Evolutionary conservation across 2,888 invertebrate genomes (phyloP).

Genomic region (Sesia bembeciformis): DNA sequence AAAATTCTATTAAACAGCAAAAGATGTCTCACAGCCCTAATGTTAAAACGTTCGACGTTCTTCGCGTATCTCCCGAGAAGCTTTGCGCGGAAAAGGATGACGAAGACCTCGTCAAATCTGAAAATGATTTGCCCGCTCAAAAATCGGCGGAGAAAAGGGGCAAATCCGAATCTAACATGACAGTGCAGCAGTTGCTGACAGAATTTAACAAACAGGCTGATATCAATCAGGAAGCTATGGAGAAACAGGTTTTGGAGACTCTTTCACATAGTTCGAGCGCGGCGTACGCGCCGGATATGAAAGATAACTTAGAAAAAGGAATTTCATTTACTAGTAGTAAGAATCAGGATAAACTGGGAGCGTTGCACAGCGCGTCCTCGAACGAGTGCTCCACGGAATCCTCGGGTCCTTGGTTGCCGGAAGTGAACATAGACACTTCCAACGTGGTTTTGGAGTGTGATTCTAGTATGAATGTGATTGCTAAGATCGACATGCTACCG

Average conservation of each 20-base stretch:
- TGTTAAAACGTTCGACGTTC: not conserved
- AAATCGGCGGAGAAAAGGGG: not conserved
- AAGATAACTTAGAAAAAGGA: constrained; percentile 6
- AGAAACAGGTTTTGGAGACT: constrained; percentile 14
- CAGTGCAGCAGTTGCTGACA: constrained; percentile 31
- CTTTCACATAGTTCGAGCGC: constrained; percentile 1
- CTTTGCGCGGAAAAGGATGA: not conserved
- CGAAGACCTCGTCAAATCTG: not conserved
- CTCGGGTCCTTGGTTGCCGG: constrained; percentile 18
- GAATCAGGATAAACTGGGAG: constrained; percentile 13
- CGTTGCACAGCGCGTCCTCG: not conserved
- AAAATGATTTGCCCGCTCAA: not conserved
- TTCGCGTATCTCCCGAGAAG: no score
- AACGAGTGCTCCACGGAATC: not conserved
- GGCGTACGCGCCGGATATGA: constrained; percentile 4
- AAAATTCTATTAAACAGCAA: constrained; percentile 39
- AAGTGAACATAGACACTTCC: constrained; percentile 12
- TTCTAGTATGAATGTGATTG: constrained; percentile 33
- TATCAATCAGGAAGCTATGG: constrained; percentile 10
- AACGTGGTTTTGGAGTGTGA: constrained; percentile 20
- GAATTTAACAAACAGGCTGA: constrained; percentile 19
- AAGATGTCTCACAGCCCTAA: constrained; percentile 31
- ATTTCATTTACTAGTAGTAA: constrained; percentile 36
- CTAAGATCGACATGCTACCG: constrained; percentile 45
- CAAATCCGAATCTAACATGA: constrained; percentile 9